These are phyloP conservation scores for Mycetomoellerius zeteki DNA, from an alignment of 1,140 invertebrate genomes.

Conservation along the genomic window DNA sequence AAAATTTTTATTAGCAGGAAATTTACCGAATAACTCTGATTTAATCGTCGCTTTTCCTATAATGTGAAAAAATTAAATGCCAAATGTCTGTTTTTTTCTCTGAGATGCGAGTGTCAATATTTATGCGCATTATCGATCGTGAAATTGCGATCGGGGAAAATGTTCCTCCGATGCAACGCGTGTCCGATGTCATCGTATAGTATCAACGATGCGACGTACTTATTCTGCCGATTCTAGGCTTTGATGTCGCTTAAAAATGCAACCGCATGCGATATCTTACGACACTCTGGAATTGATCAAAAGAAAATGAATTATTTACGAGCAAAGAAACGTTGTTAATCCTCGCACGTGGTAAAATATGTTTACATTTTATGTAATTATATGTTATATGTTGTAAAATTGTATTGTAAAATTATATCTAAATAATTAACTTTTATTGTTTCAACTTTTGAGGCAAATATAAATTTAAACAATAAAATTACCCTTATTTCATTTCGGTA, in stretches of 20 bases:
- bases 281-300: slow-evolving; percentile 26
- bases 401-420: background rate
- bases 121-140: slow-evolving; percentile 44
- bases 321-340: background rate
- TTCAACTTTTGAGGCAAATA: too few relatives aligned
- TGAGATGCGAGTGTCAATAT: slow-evolving; percentile 35
- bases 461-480: too few relatives aligned
- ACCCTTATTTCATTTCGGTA: slow-evolving; percentile 77
- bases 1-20: background rate
- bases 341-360: background rate
- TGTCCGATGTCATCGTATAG: slow-evolving; percentile 17
- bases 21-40: background rate
- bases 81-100: slow-evolving; percentile 1
- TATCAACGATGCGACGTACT: slow-evolving; percentile 22
- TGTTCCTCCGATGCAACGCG: slow-evolving; percentile 7
- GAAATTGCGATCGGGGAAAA: slow-evolving; percentile 23
- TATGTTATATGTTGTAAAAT: background rate
- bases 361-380: background rate
- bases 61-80: slow-evolving; percentile 35
- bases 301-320: slow-evolving; percentile 28
- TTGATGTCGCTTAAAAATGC: slow-evolving; percentile 16
- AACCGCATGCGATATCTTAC: background rate
- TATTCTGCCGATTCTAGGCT: background rate
- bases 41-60: background rate
- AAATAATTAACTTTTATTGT: slow-evolving; percentile 10